Percentiles rank a stretch among this genome's conserved stretches.
Conservation (phyloP, 2,113 vertebrate species). For the Pomatorhinus ruficollis region DNA sequence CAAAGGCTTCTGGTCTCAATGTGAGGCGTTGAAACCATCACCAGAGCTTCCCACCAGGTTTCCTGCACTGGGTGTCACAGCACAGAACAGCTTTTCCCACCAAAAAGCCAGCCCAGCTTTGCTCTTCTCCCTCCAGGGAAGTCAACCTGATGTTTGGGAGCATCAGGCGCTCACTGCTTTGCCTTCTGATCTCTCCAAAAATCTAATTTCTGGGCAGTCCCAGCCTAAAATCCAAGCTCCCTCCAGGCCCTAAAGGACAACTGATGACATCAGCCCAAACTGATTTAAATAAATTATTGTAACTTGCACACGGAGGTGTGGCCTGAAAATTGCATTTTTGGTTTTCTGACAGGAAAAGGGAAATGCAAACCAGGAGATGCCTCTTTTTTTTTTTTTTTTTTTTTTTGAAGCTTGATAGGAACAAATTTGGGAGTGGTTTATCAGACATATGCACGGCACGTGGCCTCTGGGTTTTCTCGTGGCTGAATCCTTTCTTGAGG, state of each 20-base stretch:
- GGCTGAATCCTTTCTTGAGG: conserved; percentile 29
- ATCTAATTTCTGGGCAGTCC: neutral
- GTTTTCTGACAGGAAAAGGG: neutral
- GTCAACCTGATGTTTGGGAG: rapidly evolving
- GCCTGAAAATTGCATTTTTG: neutral
- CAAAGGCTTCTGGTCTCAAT: neutral
- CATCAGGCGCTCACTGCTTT: rapidly evolving
- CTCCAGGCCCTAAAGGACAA: neutral
- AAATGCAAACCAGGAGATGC: neutral
- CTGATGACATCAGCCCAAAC: rapidly evolving
- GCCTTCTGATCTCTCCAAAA: neutral
- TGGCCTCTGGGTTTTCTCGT: neutral
- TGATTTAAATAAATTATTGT: neutral
- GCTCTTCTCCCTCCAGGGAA: neutral
- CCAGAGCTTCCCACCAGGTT: neutral
- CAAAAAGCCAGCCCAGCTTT: neutral
- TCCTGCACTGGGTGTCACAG: neutral
- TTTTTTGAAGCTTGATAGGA: neutral
- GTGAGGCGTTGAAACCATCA: neutral
- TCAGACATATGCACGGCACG: conserved; percentile 3
- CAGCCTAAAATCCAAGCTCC: neutral
- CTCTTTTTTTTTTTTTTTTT: neutral
- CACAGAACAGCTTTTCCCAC: neutral
- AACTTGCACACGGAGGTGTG: rapidly evolving
- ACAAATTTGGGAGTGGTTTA: neutral